phyloP scores from a whole-genome alignment of 2,888 invertebrate genomes.

The Desoria tigrina region DNA sequence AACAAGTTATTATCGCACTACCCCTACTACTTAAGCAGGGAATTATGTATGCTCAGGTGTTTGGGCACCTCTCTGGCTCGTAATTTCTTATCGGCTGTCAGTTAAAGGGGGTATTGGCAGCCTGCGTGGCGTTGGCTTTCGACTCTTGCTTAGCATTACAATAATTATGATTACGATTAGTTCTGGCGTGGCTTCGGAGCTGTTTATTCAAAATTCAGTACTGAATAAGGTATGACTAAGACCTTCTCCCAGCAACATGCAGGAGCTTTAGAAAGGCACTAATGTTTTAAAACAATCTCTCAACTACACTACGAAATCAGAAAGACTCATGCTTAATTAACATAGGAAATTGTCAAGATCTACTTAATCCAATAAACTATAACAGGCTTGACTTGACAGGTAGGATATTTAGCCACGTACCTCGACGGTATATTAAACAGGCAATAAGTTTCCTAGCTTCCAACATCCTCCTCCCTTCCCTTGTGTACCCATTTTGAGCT shows the following conservation, averaged over 20 bases:
- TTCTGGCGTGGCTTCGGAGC: conserved; percentile 3
- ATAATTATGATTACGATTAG: background rate
- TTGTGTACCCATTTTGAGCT: no score
- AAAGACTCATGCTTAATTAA: conserved; percentile 15
- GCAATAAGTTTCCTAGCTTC: no score
- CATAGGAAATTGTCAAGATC: conserved; percentile 19
- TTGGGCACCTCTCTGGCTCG: background rate
- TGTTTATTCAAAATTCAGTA: conserved; percentile 2
- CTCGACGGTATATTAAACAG: no score
- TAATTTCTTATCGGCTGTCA: conserved; percentile 7
- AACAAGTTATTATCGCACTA: no score
- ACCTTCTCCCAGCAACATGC: background rate
- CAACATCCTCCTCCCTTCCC: no score
- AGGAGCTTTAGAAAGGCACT: conserved; percentile 1
- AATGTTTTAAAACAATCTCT: conserved; percentile 2
- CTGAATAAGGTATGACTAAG: background rate
- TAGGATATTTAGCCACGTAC: background rate
- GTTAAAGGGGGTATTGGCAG: conserved; percentile 6
- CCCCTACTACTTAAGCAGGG: no score
- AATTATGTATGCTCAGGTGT: conserved; percentile 15
- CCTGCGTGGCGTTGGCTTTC: conserved; percentile 7
- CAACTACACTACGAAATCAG: background rate
- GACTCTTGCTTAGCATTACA: background rate
- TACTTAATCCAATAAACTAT: conserved; percentile 24
- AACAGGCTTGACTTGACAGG: conserved; percentile 12